Percentiles rank a stretch among this genome's conserved stretches.
phyloP scores from a whole-genome alignment of 1,140 invertebrate genomes.

The Tetraneura akinire region DNA sequence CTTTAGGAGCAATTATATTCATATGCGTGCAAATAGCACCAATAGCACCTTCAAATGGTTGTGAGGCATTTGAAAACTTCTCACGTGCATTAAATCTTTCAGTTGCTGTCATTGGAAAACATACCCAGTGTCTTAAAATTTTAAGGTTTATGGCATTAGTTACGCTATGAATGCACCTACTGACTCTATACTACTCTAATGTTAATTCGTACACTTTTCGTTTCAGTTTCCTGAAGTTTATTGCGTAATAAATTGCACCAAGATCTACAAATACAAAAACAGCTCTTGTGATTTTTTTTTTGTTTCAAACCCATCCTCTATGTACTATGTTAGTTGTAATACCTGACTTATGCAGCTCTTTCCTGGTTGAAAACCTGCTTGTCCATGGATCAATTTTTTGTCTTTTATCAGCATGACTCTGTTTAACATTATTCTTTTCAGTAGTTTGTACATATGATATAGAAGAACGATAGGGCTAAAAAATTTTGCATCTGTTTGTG shows the following conservation, averaged over 20 bases:
- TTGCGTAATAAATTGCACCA: slow-evolving; percentile 47
- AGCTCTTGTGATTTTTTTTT: slow-evolving; percentile 42
- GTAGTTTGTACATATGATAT: slow-evolving; percentile 50
- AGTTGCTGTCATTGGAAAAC: no score
- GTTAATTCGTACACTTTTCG: slow-evolving; percentile 27
- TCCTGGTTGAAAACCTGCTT: slow-evolving; percentile 51
- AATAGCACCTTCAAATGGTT: no score
- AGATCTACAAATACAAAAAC: slow-evolving; percentile 53
- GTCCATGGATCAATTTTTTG: slow-evolving; percentile 25
- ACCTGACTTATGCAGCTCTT: slow-evolving; percentile 47
- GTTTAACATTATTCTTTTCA: slow-evolving; percentile 50
- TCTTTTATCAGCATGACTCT: neutral
- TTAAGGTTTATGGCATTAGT: no score
- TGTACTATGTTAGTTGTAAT: slow-evolving; percentile 48
- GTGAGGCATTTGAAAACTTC: no score
- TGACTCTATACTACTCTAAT: no score
- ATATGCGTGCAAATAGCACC: no score
- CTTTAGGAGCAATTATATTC: no score
- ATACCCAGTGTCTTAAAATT: no score
- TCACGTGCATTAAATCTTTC: no score
- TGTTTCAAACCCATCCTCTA: slow-evolving; percentile 51
- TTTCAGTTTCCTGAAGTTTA: slow-evolving; percentile 38
- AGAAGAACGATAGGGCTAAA: slow-evolving; percentile 50
- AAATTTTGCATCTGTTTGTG: slow-evolving; percentile 23
- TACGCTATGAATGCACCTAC: no score